Evolutionary conservation across 2,113 vertebrate species (phyloP).

Genomic region (Talpa occidentalis): DNA sequence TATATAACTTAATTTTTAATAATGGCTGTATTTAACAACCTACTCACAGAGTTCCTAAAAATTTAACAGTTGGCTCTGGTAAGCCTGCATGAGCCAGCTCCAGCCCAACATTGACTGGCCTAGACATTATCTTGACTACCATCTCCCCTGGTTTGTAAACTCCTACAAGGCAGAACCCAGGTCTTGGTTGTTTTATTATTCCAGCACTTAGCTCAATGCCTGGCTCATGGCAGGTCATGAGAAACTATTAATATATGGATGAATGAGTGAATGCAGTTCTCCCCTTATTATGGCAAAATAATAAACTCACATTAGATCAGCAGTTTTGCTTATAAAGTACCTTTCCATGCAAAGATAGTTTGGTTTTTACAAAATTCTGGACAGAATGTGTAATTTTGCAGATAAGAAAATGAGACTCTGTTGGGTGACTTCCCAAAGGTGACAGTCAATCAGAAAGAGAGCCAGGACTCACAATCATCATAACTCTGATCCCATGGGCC

Average conservation of each 20-base stretch:
- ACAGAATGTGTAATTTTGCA: slow-evolving; percentile 5
- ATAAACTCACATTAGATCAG: slow-evolving; percentile 12
- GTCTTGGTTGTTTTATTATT: slow-evolving; percentile 44
- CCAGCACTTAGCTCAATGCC: neutral
- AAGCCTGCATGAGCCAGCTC: slow-evolving; percentile 32
- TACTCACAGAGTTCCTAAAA: slow-evolving; percentile 33
- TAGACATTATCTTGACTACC: slow-evolving; percentile 36
- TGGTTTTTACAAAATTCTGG: slow-evolving; percentile 34
- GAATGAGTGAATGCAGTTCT: neutral
- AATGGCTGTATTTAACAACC: neutral
- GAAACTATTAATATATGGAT: neutral
- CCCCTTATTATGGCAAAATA: slow-evolving; percentile 30
- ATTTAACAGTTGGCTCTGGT: neutral
- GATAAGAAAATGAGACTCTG: slow-evolving; percentile 25
- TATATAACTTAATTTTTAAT: slow-evolving; percentile 35
- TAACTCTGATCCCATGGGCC: slow-evolving; percentile 10
- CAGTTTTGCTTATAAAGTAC: slow-evolving; percentile 19
- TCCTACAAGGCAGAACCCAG: neutral
- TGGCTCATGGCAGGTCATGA: slow-evolving; percentile 38
- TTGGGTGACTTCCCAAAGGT: slow-evolving; percentile 27
- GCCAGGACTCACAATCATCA: neutral
- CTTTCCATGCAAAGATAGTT: neutral
- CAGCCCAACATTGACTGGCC: neutral
- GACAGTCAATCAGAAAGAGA: slow-evolving; percentile 42
- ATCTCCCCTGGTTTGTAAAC: neutral